Conservation (phyloP, 2,113 vertebrate species). For the Nipponia nippon region DNA sequence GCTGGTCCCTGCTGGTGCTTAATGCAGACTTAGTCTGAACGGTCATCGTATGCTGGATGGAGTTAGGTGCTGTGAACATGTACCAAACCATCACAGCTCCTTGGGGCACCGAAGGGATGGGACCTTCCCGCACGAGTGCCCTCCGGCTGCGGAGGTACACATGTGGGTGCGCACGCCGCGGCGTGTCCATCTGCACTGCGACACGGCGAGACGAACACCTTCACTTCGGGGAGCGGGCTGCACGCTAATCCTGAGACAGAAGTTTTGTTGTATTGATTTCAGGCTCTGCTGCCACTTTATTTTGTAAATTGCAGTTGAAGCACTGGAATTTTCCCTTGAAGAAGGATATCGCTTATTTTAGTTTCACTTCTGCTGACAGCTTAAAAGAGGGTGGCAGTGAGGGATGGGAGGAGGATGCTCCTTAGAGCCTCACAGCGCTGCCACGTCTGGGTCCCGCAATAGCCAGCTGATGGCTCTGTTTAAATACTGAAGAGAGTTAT, state of each 20-base stretch:
- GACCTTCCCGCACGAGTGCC: background rate
- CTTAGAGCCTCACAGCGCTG: fast-evolving
- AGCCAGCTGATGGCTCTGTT: background rate
- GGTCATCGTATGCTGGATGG: fast-evolving
- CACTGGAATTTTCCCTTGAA: background rate
- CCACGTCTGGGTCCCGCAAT: fast-evolving
- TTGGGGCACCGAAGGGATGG: fast-evolving
- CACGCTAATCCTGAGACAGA: fast-evolving
- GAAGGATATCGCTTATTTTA: background rate
- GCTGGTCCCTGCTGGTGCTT: background rate
- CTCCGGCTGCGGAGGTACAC: background rate
- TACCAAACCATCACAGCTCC: fast-evolving
- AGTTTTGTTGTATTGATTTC: background rate
- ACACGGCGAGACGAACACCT: fast-evolving
- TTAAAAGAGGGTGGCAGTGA: background rate
- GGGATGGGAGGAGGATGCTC: background rate
- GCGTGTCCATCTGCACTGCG: fast-evolving
- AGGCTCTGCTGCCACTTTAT: background rate
- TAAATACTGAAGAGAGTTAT: background rate
- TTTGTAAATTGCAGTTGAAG: background rate
- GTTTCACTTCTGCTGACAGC: background rate
- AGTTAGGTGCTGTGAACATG: background rate
- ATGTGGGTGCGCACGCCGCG: fast-evolving
- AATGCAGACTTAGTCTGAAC: fast-evolving
- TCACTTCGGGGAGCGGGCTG: background rate